phyloP scores from a whole-genome alignment of 2,797 vertebrate species.

The Enoplosus armatus region DNA sequence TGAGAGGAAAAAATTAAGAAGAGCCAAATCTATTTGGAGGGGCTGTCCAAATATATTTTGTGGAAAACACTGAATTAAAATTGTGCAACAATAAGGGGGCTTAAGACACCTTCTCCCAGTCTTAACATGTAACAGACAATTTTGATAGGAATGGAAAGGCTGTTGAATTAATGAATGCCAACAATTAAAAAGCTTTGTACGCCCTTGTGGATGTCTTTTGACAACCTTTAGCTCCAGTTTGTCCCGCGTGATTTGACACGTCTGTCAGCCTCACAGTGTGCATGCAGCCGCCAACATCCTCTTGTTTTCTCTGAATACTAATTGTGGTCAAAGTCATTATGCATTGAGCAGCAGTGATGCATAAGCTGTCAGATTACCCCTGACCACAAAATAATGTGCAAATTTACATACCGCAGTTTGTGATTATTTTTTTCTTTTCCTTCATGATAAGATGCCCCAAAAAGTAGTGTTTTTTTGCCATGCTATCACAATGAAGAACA shows the following conservation, averaged over 20 bases:
- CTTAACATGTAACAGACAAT: conserved; percentile 67
- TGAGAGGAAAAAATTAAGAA: conserved; percentile 6
- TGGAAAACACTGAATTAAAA: conserved; percentile 33
- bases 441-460: conserved; percentile 73
- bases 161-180: conserved; percentile 80
- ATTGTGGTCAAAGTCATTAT: conserved; percentile 82
- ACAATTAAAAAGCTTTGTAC: conserved; percentile 75
- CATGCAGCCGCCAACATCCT: conserved; percentile 73
- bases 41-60: conserved; percentile 25
- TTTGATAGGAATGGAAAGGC: conserved; percentile 73
- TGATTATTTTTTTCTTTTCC: conserved; percentile 53
- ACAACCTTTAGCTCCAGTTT: conserved; percentile 81
- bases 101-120: conserved; percentile 63
- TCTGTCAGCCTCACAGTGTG: conserved; percentile 77
- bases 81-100: conserved; percentile 55
- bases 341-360: conserved; percentile 73
- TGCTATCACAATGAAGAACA: conserved; percentile 73
- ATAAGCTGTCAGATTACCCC: conserved; percentile 79
- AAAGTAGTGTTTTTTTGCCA: conserved; percentile 52
- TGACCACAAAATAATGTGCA: conserved; percentile 83
- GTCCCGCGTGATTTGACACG: conserved; percentile 79
- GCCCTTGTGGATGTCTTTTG: conserved; percentile 75
- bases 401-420: conserved; percentile 78
- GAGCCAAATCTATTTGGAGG: conserved; percentile 27
- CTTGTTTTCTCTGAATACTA: conserved; percentile 83